Evolutionary conservation across 2,888 invertebrate species (phyloP).

Genomic region (Schizaphis graminum): DNA sequence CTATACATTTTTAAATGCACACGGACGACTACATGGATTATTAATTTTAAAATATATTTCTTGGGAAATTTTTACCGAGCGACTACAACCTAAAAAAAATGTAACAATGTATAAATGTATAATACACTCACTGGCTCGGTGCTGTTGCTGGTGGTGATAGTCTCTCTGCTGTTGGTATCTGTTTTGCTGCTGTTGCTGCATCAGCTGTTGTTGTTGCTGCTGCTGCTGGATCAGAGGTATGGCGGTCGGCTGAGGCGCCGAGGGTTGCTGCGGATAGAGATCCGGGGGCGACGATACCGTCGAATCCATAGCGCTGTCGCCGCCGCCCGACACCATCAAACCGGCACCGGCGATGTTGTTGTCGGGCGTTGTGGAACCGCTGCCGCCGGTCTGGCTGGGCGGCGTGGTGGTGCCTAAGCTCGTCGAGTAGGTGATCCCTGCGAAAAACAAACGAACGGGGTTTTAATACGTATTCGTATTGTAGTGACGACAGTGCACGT

Average conservation of each 20-base stretch:
- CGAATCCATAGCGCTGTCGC: conserved; percentile 50
- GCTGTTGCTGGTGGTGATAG: conserved; percentile 62
- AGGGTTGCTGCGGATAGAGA: conserved; percentile 39
- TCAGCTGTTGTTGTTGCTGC: conserved; percentile 42
- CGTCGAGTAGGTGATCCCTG: conserved; percentile 42
- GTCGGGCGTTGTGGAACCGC: conserved; percentile 48
- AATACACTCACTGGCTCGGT: conserved; percentile 48
- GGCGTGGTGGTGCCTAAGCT: conserved; percentile 42
- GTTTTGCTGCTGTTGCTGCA: conserved; percentile 55
- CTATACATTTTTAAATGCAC: background rate
- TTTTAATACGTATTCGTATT: background rate
- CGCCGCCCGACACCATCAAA: conserved; percentile 29
- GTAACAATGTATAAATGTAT: no score
- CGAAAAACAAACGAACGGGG: background rate
- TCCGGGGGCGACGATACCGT: conserved; percentile 53
- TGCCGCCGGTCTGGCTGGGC: conserved; percentile 52
- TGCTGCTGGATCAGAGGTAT: conserved; percentile 53
- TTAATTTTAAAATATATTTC: no score
- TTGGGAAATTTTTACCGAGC: no score
- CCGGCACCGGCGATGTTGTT: conserved; percentile 27
- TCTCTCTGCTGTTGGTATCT: conserved; percentile 56
- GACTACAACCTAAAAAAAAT: no score
- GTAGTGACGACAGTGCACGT: background rate
- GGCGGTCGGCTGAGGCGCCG: background rate
- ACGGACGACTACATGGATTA: no score